Percentiles rank a stretch among this genome's conserved stretches.
Conservation (phyloP, 2,113 vertebrate species). For the Camelus dromedarius region DNA sequence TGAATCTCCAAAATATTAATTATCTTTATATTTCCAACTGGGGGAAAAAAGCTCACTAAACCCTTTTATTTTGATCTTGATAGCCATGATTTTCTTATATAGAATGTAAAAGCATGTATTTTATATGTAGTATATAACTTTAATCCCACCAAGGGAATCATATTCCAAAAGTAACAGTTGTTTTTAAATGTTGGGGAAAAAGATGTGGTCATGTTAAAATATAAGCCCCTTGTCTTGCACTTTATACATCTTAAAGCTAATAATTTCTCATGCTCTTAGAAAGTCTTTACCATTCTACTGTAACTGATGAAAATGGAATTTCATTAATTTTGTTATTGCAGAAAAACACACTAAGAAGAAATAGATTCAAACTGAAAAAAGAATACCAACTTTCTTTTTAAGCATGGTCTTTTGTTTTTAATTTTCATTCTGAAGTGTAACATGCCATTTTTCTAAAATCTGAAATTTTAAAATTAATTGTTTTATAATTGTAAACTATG, state of each 20-base stretch:
- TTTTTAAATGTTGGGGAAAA: neutral
- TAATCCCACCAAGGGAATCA: neutral
- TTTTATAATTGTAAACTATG: neutral
- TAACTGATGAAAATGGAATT: neutral
- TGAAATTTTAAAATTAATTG: neutral
- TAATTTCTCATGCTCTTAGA: neutral
- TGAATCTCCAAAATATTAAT: conserved; percentile 1
- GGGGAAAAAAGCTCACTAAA: neutral
- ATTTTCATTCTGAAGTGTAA: neutral
- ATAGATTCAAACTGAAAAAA: neutral
- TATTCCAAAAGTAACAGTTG: neutral
- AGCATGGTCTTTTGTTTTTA: neutral
- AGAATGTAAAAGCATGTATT: neutral
- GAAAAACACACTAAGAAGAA: neutral
- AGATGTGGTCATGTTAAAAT: neutral
- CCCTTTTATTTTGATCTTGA: neutral
- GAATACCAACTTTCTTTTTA: neutral
- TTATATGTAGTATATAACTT: neutral
- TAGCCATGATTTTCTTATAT: neutral
- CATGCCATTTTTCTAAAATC: neutral
- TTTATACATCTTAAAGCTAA: neutral
- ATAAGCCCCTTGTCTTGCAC: neutral
- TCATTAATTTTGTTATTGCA: neutral
- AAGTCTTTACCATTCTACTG: neutral
- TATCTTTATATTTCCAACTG: neutral